Percentiles rank a stretch among this genome's conserved stretches.
These are phyloP conservation scores for Neocloeon triangulifer DNA, from an alignment of 1,140 invertebrate genomes.

Conservation along the genomic window DNA sequence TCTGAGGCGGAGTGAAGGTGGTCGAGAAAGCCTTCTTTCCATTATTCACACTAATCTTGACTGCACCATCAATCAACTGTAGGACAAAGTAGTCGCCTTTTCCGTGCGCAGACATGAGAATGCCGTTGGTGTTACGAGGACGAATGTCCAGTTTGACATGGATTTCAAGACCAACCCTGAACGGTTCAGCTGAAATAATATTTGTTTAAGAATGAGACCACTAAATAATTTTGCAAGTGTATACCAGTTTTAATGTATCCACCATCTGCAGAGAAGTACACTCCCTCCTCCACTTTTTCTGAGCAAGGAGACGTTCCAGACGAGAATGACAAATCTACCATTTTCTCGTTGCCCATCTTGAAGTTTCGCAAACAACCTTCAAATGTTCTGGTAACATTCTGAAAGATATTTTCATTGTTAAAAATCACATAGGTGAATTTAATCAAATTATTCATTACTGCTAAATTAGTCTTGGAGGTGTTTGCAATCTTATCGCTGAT, in stretches of 20 bases:
- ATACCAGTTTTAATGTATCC: conserved; percentile 41
- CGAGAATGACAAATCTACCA: conserved; percentile 27
- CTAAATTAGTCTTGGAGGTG: conserved; percentile 5
- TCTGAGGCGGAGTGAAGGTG: conserved; percentile 39
- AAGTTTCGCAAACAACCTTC: conserved; percentile 73
- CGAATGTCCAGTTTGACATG: conserved; percentile 71
- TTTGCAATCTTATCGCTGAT: conserved; percentile 13
- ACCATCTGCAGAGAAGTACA: conserved; percentile 60
- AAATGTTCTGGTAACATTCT: conserved; percentile 41
- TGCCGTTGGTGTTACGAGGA: conserved; percentile 56
- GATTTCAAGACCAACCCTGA: conserved; percentile 51
- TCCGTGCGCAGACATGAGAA: conserved; percentile 62
- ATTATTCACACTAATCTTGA: conserved; percentile 67
- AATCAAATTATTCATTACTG: conserved; percentile 4
- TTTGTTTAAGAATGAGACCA: conserved; percentile 13
- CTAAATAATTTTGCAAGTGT: too few relatives aligned
- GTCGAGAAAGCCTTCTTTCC: conserved; percentile 59
- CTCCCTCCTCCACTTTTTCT: conserved; percentile 58
- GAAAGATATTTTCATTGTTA: too few relatives aligned
- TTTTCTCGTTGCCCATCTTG: conserved; percentile 39
- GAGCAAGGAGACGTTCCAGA: conserved; percentile 54
- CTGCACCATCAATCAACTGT: conserved; percentile 64
- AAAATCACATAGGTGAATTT: too few relatives aligned
- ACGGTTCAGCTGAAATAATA: conserved; percentile 33
- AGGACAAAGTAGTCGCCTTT: conserved; percentile 61